phyloP scores from a whole-genome alignment of 2,113 vertebrate species.

The Chaetodon trifascialis region DNA sequence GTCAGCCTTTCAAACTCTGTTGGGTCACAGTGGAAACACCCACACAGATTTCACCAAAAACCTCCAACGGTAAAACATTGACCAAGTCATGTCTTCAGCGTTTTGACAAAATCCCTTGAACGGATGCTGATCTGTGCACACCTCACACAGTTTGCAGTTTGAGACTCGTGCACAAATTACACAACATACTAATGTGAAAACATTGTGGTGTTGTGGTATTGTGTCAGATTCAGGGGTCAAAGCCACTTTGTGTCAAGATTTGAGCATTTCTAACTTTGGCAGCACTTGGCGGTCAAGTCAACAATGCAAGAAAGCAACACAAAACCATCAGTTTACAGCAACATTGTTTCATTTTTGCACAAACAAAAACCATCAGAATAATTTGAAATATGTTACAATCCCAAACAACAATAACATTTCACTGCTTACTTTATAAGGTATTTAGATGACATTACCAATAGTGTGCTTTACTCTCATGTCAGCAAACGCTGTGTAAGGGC shows the following conservation, averaged over 20 bases:
- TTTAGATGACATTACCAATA: slow-evolving; percentile 9
- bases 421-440: slow-evolving; percentile 2
- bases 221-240: background rate
- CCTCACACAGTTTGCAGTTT: slow-evolving; percentile 1
- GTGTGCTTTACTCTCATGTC: slow-evolving; percentile 50
- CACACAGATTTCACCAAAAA: background rate
- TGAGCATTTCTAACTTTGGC: background rate
- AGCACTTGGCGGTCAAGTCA: background rate
- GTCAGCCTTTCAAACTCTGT: background rate
- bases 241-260: background rate
- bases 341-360: background rate
- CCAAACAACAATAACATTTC: background rate
- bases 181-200: background rate
- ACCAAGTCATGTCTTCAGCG: slow-evolving; percentile 1
- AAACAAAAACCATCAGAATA: background rate
- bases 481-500: slow-evolving; percentile 18
- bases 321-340: background rate
- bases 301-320: background rate
- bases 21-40: background rate
- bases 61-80: background rate
- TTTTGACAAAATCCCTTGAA: slow-evolving; percentile 12
- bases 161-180: background rate
- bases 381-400: slow-evolving; percentile 3
- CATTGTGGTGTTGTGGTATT: background rate
- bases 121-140: background rate